These are phyloP conservation scores for Chesias legatella DNA, from an alignment of 2,888 invertebrate species.

Conservation along the genomic window DNA sequence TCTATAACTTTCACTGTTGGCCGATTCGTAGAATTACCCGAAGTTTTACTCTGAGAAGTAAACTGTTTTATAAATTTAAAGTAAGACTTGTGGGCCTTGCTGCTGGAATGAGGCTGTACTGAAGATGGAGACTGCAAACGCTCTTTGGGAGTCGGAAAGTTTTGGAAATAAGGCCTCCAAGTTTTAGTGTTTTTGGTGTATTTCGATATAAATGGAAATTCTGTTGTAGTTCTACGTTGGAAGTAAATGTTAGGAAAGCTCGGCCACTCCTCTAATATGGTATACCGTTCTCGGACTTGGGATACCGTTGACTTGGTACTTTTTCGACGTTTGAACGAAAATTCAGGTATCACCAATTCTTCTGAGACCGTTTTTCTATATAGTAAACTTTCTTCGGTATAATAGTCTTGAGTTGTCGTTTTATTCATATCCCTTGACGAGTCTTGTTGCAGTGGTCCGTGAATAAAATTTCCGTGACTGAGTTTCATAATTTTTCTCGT, in stretches of 20 bases:
- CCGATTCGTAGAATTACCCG: neutral
- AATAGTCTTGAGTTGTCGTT: neutral
- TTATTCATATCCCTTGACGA: neutral
- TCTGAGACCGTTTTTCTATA: no score
- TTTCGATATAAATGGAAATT: neutral
- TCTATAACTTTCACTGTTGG: neutral
- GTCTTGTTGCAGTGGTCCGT: neutral
- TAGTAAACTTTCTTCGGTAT: no score
- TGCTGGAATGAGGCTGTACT: neutral
- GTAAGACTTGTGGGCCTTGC: neutral
- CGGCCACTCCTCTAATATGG: neutral
- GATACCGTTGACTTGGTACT: neutral
- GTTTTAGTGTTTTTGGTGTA: constrained; percentile 1
- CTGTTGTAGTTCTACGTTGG: neutral
- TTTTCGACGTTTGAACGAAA: no score
- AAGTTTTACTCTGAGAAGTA: neutral
- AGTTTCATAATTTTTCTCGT: neutral
- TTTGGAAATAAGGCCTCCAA: constrained; percentile 16
- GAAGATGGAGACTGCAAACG: neutral
- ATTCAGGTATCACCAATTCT: no score
- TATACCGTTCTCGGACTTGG: neutral
- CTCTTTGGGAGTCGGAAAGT: neutral
- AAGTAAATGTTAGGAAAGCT: neutral
- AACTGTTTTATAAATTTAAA: neutral
- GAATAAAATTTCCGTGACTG: no score